Base-by-base conservation (phyloP, 2,888 invertebrate species). In the Xestia sexstrigata region DNA sequence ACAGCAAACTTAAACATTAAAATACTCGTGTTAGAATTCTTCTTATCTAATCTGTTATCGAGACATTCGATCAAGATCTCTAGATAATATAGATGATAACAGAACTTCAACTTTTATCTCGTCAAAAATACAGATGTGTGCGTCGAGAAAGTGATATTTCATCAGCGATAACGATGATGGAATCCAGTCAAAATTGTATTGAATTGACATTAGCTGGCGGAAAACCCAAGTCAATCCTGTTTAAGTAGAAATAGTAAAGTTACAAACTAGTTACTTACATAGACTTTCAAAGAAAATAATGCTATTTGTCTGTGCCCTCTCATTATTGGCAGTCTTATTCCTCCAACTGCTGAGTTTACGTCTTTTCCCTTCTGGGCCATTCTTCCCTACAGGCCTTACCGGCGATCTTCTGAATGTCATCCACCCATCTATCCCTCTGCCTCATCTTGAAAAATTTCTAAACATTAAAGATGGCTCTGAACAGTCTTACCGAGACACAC, bases 41-140 rank as follows among this genome's bases (percentile, higher is more conserved):
- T n/a, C 55, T 5, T n/a, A 81, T 70, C 71, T 69, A 6, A 76
- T n/a, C n/a, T 26, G n/a, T 49, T 81, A 58, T 77, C 55, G 39
- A 58, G 42, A 74, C 42, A 65, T 66, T 60, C 26, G 17, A 68
- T 74, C 63, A 47, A 20, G 11, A 72, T 79, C 60, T 42, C 15
- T 3, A 23, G 13, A 39, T 35, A 49, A 55, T 23, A 9, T 66
- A 67, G 11, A n/a, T 60, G 60, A 72, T 79, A 67, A 79, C 17
- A 67, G 11, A 30, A 35, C 35, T 35, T 35, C 13, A n/a, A 52
- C 13, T 15, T 47, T 58, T 42, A 58, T 78, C 55, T 42, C 47
- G 15, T 1, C n/a, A 58, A 58, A 30, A 20, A 66, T 65, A 39
- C 20, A 63, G 63, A 63, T 65, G n/a, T n/a, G 8, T 15, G 15